Evolutionary conservation across 2,888 invertebrate species (phyloP).

Genomic region (Prosapia bicincta): DNA sequence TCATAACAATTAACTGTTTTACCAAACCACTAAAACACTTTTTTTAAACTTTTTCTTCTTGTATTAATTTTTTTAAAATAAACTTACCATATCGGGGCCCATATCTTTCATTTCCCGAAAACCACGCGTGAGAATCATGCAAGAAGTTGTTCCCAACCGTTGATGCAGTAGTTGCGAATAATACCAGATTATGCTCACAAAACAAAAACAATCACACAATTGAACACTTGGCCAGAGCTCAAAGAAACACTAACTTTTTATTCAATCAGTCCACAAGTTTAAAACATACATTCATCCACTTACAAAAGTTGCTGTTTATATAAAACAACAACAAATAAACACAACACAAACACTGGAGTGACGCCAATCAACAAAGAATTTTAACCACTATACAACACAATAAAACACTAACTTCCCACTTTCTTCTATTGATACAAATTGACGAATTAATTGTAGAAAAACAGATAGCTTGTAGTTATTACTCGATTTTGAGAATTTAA

Average conservation of each 20-base stretch:
- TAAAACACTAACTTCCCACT: neutral
- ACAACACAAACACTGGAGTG: neutral
- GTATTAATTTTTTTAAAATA: neutral
- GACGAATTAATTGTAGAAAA: neutral
- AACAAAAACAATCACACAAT: neutral
- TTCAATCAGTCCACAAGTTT: neutral
- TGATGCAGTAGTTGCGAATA: neutral
- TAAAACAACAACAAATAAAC: neutral
- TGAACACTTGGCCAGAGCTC: neutral
- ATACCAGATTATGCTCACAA: neutral
- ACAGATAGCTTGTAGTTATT: conserved; percentile 4
- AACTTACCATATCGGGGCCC: conserved; percentile 76
- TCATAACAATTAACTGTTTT: too few relatives aligned
- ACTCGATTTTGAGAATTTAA: conserved; percentile 15
- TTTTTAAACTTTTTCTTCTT: too few relatives aligned
- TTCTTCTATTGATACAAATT: neutral
- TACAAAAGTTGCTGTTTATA: neutral
- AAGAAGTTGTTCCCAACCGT: conserved; percentile 17
- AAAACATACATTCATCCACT: neutral
- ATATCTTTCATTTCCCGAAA: conserved; percentile 68
- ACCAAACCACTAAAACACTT: too few relatives aligned
- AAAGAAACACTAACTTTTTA: neutral
- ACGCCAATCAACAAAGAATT: neutral
- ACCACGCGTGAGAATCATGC: conserved; percentile 39
- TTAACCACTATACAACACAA: neutral